These are phyloP conservation scores for Danio rerio DNA, from an alignment of 2,113 vertebrate genomes.

Conservation along the genomic window GRCz12tu NC_133192.1:41016001-41016500, in stretches of 20 bases:
- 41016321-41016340: no score
- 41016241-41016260: background rate
- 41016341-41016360: no score
- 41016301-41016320: no score
- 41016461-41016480: no score
- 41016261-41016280: background rate
- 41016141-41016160: background rate
- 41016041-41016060: slow-evolving; percentile 16
- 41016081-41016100: slow-evolving; percentile 42
- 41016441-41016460: no score
- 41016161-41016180: slow-evolving; percentile 1
- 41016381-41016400: no score
- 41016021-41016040: slow-evolving; percentile 42
- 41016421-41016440: no score
- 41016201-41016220: background rate
- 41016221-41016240: background rate
- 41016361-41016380: no score
- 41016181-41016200: background rate
- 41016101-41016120: slow-evolving; percentile 33
- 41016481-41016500: no score
- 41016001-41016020: slow-evolving; percentile 43
- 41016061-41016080: slow-evolving; percentile 54
- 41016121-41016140: slow-evolving; percentile 30
- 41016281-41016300: background rate
- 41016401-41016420: no score